Conservation (phyloP, 2,888 invertebrate genomes). For the Psylliodes chrysocephalus region DNA sequence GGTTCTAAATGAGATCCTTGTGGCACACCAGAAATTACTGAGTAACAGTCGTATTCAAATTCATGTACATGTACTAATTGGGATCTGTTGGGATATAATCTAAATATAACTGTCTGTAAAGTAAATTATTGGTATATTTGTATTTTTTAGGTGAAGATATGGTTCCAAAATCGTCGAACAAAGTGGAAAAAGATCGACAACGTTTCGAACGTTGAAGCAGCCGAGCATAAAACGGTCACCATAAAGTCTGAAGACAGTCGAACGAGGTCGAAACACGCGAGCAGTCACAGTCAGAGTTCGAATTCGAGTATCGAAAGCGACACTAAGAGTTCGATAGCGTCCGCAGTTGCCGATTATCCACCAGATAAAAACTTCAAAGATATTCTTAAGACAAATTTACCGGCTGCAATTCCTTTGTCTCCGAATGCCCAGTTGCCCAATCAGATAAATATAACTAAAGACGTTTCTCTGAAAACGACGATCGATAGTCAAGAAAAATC, state of each 20-base stretch:
- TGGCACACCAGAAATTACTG: no score
- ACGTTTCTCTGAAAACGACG: conserved; percentile 60
- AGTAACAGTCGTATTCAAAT: no score
- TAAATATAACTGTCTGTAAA: no score
- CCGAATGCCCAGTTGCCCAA: conserved; percentile 56
- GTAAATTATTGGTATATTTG: not conserved
- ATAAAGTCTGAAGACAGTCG: conserved; percentile 49
- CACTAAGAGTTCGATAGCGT: conserved; percentile 60
- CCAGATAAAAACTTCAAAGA: conserved; percentile 58
- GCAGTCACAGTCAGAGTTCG: conserved; percentile 58
- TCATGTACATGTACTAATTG: no score
- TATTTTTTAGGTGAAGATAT: conserved; percentile 81
- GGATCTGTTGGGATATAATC: no score
- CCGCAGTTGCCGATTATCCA: conserved; percentile 46
- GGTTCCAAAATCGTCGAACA: conserved; percentile 88
- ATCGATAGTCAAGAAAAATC: conserved; percentile 51
- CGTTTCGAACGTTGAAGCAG: conserved; percentile 87
- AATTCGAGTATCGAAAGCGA: conserved; percentile 62
- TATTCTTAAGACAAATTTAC: conserved; percentile 52
- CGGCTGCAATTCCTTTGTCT: conserved; percentile 50
- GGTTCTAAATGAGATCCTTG: no score
- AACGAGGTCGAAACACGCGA: conserved; percentile 52
- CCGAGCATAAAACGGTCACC: conserved; percentile 77
- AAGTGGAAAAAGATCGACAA: conserved; percentile 95
- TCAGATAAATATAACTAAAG: conserved; percentile 59